Evolutionary conservation across 2,888 invertebrate genomes (phyloP).

Genomic region (Girardia tigrina): DNA sequence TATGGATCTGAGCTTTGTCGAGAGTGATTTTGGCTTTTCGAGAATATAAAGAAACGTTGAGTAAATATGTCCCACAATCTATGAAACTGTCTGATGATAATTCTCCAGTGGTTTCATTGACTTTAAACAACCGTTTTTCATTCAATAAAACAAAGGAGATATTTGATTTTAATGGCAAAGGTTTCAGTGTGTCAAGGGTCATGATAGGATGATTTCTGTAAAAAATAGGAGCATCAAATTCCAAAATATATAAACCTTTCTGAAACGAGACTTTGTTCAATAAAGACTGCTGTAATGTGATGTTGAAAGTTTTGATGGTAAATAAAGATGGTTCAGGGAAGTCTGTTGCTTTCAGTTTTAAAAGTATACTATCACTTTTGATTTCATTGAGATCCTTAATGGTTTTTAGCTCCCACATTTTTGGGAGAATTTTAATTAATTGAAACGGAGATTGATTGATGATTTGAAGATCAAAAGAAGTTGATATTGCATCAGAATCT

Average conservation of each 20-base stretch:
- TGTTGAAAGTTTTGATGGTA: neutral
- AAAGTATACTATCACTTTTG: neutral
- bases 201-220: neutral
- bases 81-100: neutral
- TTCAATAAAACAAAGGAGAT: neutral
- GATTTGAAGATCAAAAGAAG: conserved; percentile 1
- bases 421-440: neutral
- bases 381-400: neutral
- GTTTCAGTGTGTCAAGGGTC: neutral
- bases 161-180: neutral
- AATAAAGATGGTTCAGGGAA: neutral
- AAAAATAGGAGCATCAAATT: neutral
- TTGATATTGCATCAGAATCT: neutral
- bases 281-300: neutral
- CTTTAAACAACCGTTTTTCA: neutral
- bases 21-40: neutral
- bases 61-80: neutral
- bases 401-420: neutral
- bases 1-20: neutral
- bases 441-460: neutral
- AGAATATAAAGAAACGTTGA: neutral
- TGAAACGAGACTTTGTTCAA: neutral
- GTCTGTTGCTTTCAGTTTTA: neutral
- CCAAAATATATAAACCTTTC: neutral
- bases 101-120: neutral